Evolutionary conservation across 2,113 vertebrate genomes (phyloP).

Genomic region (Oryzias celebensis): DNA sequence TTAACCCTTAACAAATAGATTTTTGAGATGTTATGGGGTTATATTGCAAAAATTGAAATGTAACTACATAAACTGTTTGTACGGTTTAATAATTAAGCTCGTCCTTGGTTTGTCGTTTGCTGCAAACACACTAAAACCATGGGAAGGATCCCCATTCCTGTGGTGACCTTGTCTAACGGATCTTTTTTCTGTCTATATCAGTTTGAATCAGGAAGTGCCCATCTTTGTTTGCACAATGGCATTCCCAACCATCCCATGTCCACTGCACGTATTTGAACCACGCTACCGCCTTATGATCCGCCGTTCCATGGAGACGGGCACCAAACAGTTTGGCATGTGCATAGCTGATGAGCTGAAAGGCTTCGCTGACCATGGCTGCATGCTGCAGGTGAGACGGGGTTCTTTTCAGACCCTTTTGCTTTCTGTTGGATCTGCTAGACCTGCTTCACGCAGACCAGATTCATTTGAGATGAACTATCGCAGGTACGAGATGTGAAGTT

Average conservation of each 20-base stretch:
- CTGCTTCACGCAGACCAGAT: neutral
- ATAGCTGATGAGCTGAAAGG: constrained; percentile 88
- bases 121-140: neutral
- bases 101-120: neutral
- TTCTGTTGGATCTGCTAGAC: neutral
- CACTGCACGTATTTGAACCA: constrained; percentile 90
- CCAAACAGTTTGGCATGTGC: constrained; percentile 93
- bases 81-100: neutral
- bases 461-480: neutral
- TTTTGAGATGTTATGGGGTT: neutral
- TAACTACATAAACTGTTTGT: neutral
- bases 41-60: neutral
- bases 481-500: constrained; percentile 88
- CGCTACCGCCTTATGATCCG: constrained; percentile 92
- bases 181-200: constrained; percentile 47
- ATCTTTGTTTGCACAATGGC: constrained; percentile 95
- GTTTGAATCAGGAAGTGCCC: constrained; percentile 93
- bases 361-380: constrained; percentile 90
- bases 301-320: constrained; percentile 92
- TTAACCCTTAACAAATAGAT: neutral
- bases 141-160: neutral
- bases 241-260: constrained; percentile 92
- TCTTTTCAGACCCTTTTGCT: neutral
- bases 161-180: neutral
- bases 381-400: constrained; percentile 79